A percentile compares a stretch with the other conserved stretches of the same genome.
phyloP scores from a whole-genome alignment of 2,113 vertebrate genomes.

The Heteronetta atricapilla region DNA sequence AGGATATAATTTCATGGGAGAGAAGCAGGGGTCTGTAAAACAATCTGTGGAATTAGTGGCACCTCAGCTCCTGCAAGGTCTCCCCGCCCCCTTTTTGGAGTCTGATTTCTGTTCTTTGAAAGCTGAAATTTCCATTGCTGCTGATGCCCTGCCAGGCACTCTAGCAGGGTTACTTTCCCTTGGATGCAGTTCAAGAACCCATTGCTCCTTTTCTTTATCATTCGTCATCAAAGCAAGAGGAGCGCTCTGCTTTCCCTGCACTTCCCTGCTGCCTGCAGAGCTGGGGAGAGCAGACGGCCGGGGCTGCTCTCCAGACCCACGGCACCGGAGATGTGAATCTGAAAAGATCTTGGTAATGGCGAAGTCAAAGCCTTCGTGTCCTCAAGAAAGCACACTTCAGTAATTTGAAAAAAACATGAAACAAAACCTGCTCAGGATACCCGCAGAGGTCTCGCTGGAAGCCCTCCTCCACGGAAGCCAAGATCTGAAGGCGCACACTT shows the following conservation, averaged over 20 bases:
- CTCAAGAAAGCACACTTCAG: not conserved
- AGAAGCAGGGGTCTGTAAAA: not conserved
- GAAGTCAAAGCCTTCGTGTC: not conserved
- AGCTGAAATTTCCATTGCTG: constrained; percentile 67
- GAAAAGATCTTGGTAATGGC: not conserved
- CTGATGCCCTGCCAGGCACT: constrained; percentile 67
- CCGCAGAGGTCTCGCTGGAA: not conserved
- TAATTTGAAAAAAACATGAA: not conserved
- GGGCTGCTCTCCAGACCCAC: not conserved
- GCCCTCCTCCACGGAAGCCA: not conserved
- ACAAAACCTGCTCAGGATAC: not conserved
- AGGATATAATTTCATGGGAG: constrained; percentile 18
- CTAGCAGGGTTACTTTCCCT: constrained; percentile 63
- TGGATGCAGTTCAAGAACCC: constrained; percentile 74
- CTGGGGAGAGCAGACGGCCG: not conserved
- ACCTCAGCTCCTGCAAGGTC: not conserved
- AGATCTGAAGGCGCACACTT: not conserved
- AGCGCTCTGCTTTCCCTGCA: not conserved
- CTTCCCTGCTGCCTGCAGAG: constrained; percentile 18
- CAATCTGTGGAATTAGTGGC: not conserved
- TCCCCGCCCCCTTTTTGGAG: not conserved
- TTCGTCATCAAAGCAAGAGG: constrained; percentile 60
- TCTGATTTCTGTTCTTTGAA: constrained; percentile 58
- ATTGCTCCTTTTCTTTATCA: constrained; percentile 44
- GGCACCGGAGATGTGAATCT: not conserved